Evolutionary conservation across 2,797 vertebrate genomes (phyloP).

Genomic region (Anisognathus igniventris): DNA sequence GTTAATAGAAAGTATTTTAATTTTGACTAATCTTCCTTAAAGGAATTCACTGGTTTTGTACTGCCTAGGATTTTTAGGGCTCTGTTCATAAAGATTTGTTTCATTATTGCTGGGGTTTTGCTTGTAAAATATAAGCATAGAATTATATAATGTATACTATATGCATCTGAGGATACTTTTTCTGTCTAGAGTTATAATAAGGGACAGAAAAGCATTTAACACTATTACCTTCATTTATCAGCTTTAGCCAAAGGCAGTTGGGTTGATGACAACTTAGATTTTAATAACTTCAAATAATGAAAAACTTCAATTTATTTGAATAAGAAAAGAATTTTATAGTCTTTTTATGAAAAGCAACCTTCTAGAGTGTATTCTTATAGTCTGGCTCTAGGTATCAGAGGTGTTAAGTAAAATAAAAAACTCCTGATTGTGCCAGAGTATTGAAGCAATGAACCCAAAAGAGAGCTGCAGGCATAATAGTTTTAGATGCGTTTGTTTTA

Average conservation of each 20-base stretch:
- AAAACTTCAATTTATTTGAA: background rate
- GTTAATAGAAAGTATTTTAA: background rate
- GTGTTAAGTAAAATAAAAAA: background rate
- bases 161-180: background rate
- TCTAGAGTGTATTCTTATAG: background rate
- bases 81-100: background rate
- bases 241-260: background rate
- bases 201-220: background rate
- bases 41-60: background rate
- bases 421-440: background rate
- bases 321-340: background rate
- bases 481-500: background rate
- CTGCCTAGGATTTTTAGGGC: background rate
- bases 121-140: background rate
- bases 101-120: background rate
- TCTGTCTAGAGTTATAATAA: background rate
- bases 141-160: background rate
- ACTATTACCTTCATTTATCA: background rate
- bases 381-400: background rate
- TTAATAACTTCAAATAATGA: background rate
- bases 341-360: background rate
- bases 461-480: background rate
- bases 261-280: background rate
- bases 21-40: conserved; percentile 15
- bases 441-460: background rate